Conservation (phyloP, 2,797 vertebrate species). For the Ciconia nigra region DNA sequence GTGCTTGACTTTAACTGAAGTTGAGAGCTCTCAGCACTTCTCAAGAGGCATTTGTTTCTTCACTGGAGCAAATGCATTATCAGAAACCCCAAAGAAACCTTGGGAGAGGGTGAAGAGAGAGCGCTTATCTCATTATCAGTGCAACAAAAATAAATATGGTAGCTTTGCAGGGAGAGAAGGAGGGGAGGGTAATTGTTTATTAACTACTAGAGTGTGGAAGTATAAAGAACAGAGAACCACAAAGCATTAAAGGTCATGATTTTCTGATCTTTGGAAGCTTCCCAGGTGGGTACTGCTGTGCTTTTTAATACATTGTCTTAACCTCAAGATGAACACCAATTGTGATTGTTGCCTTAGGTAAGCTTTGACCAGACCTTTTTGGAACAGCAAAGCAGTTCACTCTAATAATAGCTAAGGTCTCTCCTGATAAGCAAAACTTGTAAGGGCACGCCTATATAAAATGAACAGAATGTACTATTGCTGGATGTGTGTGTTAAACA, state of each 20-base stretch:
- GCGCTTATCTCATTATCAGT: background rate
- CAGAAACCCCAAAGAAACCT: background rate
- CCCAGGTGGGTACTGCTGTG: background rate
- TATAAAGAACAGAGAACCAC: background rate
- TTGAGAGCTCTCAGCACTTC: background rate
- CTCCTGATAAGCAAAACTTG: background rate
- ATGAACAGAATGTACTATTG: background rate
- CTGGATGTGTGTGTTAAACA: background rate
- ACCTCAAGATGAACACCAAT: background rate
- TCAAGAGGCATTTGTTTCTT: background rate
- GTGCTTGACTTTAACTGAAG: background rate
- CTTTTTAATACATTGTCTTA: background rate
- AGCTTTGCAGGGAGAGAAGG: background rate
- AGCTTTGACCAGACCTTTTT: background rate
- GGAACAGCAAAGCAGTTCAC: background rate
- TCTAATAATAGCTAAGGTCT: background rate
- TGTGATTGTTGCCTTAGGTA: background rate
- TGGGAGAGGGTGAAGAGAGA: background rate
- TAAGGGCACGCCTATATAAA: background rate
- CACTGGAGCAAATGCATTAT: background rate
- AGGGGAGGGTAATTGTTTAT: background rate
- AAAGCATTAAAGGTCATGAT: background rate
- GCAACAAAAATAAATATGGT: background rate
- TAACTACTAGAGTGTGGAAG: background rate
- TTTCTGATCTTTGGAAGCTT: background rate